A percentile compares a stretch with the other conserved stretches of the same genome.
Evolutionary conservation across 2,797 vertebrate species (phyloP).

Genomic region (Gymnothorax reevesii): DNA sequence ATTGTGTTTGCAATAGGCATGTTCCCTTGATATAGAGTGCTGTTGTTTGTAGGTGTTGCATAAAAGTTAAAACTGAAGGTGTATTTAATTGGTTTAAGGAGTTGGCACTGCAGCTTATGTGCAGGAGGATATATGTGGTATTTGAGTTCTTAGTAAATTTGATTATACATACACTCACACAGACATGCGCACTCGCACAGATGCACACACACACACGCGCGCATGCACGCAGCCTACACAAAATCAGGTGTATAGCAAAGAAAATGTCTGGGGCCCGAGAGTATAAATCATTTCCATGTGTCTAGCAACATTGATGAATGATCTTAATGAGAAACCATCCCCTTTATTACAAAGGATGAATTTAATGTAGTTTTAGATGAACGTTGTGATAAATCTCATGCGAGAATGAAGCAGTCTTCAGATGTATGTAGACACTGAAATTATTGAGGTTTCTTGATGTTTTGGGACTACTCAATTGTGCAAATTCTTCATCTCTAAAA

Average conservation of each 20-base stretch:
- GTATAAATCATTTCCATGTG: not conserved
- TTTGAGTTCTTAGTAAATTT: not conserved
- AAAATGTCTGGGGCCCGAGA: not conserved
- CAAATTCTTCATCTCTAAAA: not conserved
- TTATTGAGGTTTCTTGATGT: not conserved
- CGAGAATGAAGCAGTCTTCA: slow-evolving; percentile 38
- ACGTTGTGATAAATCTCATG: slow-evolving; percentile 47
- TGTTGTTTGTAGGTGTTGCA: too few species aligned
- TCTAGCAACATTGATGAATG: not conserved
- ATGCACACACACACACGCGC: too few species aligned
- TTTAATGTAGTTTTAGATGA: slow-evolving; percentile 41
- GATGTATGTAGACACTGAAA: not conserved
- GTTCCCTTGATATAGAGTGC: too few species aligned
- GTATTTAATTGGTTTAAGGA: too few species aligned
- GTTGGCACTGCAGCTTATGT: too few species aligned
- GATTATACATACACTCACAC: not conserved
- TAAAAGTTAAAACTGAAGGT: too few species aligned
- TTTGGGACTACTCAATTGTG: not conserved
- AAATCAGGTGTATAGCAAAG: not conserved
- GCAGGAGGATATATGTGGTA: too few species aligned
- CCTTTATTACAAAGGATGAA: slow-evolving; percentile 4
- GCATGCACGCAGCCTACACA: too few species aligned
- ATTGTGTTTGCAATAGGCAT: too few species aligned
- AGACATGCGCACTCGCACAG: too few species aligned
- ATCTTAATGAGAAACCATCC: not conserved